These are phyloP conservation scores for Galerucella calmariensis DNA, from an alignment of 2,888 invertebrate species.

Conservation along the genomic window DNA sequence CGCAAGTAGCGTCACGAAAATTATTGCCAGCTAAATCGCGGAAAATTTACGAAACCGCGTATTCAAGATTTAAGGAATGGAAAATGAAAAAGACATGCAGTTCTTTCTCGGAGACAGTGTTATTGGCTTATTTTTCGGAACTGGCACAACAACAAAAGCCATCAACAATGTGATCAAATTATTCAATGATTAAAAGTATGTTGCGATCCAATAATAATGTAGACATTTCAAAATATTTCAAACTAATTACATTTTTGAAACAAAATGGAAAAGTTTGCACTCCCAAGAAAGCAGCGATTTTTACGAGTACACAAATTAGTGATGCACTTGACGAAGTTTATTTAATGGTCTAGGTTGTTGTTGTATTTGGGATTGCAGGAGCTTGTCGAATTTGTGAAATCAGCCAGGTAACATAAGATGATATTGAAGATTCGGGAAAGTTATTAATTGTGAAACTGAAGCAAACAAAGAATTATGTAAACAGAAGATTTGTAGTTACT, in stretches of 20 bases:
- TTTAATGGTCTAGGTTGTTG: neutral
- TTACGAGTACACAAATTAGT: no score
- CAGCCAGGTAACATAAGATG: conserved; percentile 38
- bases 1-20: no score
- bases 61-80: neutral
- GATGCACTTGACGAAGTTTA: no score
- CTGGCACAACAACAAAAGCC: conserved; percentile 48
- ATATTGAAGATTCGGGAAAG: neutral
- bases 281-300: no score
- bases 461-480: no score
- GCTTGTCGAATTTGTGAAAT: conserved; percentile 45
- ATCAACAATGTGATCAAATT: conserved; percentile 46
- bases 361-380: conserved; percentile 37
- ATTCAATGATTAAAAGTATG: no score
- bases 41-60: conserved; percentile 6
- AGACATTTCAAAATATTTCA: no score
- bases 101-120: conserved; percentile 40
- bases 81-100: neutral
- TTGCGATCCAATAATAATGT: no score
- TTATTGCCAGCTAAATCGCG: neutral
- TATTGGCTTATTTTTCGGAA: conserved; percentile 49
- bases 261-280: no score
- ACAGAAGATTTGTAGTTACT: no score
- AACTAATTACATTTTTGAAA: no score
- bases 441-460: no score